phyloP scores from a whole-genome alignment of 2,888 invertebrate species.

The Julus scandinavius region DNA sequence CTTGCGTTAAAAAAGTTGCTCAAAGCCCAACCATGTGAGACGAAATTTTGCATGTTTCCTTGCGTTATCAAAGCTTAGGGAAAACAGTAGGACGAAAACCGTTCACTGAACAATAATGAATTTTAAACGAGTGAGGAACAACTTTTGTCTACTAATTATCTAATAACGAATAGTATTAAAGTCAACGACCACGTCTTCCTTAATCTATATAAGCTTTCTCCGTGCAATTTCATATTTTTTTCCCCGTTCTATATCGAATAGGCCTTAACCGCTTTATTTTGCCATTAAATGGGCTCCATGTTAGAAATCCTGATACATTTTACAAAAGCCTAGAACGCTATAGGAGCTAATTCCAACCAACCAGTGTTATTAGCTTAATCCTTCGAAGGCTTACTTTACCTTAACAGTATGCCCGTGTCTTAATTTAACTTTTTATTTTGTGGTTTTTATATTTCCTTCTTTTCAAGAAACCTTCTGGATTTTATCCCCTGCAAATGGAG shows the following conservation, averaged over 20 bases:
- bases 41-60: background rate
- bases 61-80: background rate
- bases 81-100: background rate
- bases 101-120: slow-evolving; percentile 3
- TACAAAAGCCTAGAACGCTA: background rate
- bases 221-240: slow-evolving; percentile 6
- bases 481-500: background rate
- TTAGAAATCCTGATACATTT: background rate
- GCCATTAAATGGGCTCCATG: background rate
- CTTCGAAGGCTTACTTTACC: background rate
- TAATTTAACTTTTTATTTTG: slow-evolving; percentile 43
- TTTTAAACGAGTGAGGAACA: slow-evolving; percentile 24
- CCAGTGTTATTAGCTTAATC: background rate
- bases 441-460: slow-evolving; percentile 28
- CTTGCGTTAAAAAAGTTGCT: background rate
- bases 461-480: background rate
- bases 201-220: background rate
- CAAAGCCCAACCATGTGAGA: background rate
- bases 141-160: slow-evolving; percentile 12
- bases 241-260: background rate
- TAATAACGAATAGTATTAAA: background rate
- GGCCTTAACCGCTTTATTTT: slow-evolving; percentile 24
- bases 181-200: slow-evolving; percentile 3
- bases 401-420: background rate
- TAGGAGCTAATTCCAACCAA: background rate